Conservation (phyloP, 2,113 vertebrate species). For the Eclectus roratus region DNA sequence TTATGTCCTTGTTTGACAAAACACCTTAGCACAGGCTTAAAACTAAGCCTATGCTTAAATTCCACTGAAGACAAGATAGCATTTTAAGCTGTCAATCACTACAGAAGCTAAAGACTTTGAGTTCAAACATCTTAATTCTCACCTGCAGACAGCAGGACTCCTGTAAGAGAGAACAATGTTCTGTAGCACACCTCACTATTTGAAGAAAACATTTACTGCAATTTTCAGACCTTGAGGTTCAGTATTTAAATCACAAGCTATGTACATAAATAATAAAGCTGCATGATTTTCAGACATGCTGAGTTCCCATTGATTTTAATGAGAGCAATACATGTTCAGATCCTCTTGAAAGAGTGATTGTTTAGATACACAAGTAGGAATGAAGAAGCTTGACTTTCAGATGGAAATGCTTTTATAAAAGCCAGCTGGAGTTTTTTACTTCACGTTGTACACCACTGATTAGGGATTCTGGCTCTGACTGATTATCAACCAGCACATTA, state of each 20-base stretch:
- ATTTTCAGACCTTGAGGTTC: not conserved
- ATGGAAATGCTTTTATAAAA: not conserved
- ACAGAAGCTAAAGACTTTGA: not conserved
- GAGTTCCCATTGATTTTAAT: slow-evolving; percentile 17
- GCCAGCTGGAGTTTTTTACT: not conserved
- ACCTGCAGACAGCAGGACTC: not conserved
- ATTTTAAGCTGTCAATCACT: not conserved
- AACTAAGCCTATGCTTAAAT: not conserved
- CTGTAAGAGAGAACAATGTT: not conserved
- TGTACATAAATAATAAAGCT: slow-evolving; percentile 8
- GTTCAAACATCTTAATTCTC: not conserved
- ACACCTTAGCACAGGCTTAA: not conserved
- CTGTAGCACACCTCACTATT: not conserved
- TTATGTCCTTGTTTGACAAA: not conserved
- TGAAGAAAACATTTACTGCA: not conserved
- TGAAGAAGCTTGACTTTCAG: not conserved
- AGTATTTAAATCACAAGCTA: not conserved
- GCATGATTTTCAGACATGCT: not conserved
- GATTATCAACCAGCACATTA: not conserved
- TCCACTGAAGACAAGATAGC: not conserved
- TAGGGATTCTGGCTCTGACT: not conserved
- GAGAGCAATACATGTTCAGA: not conserved
- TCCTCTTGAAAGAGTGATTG: not conserved
- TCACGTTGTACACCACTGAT: not conserved
- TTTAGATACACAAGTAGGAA: not conserved